Evolutionary conservation across 2,888 invertebrate species (phyloP).

Genomic region (Rhopalosiphum nymphaeae): DNA sequence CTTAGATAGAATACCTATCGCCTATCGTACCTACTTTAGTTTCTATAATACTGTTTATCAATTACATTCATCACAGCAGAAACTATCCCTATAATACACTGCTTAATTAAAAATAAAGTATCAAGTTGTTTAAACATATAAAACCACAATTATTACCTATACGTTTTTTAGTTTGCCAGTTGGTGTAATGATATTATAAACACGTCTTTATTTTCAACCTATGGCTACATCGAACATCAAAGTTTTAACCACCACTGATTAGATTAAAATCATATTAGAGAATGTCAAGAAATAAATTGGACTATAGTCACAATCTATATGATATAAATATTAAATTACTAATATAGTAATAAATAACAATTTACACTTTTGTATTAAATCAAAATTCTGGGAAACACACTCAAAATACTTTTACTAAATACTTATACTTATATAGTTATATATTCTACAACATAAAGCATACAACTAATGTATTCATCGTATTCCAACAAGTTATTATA

Average conservation of each 20-base stretch:
- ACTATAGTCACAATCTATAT: background rate
- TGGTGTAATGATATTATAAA: background rate
- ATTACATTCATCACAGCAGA: background rate
- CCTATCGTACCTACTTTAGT: background rate
- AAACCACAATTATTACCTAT: background rate
- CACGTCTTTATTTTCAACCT: background rate
- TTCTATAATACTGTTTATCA: background rate
- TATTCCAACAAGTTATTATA: background rate
- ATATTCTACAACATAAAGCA: background rate
- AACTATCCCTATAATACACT: background rate
- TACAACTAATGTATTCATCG: background rate
- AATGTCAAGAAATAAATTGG: background rate
- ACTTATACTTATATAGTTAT: background rate
- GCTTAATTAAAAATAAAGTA: constrained; percentile 2
- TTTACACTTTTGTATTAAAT: background rate
- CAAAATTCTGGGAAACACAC: background rate
- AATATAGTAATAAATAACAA: background rate
- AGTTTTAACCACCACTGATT: background rate
- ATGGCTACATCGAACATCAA: background rate
- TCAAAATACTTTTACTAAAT: background rate
- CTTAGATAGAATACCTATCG: background rate
- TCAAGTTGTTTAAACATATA: background rate
- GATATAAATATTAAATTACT: background rate
- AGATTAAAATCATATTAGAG: background rate
- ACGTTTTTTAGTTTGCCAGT: background rate